Conservation (phyloP, 1,140 invertebrate genomes). For the Plutomurus gul region DNA sequence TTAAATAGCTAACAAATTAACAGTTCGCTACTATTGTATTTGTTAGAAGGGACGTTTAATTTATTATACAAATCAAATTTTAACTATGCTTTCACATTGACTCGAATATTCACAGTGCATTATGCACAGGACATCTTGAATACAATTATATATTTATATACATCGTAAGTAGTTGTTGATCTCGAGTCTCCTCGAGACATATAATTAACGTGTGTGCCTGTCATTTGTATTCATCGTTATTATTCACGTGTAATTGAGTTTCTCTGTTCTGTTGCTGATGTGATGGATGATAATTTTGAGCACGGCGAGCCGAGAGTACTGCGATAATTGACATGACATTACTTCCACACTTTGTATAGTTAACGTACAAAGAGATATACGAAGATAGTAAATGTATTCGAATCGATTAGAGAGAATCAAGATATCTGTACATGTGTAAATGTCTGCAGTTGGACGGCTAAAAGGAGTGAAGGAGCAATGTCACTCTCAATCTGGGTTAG, state of each 20-base stretch:
- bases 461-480: not conserved
- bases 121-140: no score
- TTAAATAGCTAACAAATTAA: no score
- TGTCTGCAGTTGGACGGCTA: not conserved
- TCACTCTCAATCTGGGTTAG: conserved; percentile 1
- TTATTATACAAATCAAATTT: no score
- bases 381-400: not conserved
- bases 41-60: no score
- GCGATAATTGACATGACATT: not conserved
- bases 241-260: not conserved
- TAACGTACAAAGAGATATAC: not conserved
- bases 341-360: not conserved
- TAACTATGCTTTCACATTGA: no score
- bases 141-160: no score
- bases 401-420: no score
- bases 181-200: no score
- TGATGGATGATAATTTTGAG: not conserved
- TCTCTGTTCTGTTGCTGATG: not conserved
- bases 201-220: no score
- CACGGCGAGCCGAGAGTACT: not conserved
- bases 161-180: no score
- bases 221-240: not conserved
- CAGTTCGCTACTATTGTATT: no score
- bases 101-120: no score
- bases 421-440: not conserved